These are phyloP conservation scores for Cebuella pygmaea DNA, from an alignment of 2,797 vertebrate genomes.

Conservation along the genomic window DNA sequence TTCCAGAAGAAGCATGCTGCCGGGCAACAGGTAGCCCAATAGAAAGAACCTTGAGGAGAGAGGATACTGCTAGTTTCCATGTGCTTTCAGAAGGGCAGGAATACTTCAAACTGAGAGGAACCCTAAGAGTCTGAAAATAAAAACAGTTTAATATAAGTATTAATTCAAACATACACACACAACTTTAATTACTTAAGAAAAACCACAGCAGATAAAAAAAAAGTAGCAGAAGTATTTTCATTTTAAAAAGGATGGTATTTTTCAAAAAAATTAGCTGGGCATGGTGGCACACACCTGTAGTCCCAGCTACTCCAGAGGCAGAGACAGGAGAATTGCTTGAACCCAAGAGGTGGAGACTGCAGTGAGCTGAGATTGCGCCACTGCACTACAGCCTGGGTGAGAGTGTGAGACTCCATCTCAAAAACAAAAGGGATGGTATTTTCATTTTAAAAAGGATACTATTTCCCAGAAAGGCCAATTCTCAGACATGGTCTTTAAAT, in stretches of 20 bases:
- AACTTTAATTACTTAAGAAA: conserved; percentile 29
- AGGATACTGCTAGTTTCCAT: conserved; percentile 97
- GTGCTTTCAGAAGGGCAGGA: conserved; percentile 99
- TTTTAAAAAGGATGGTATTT: not conserved
- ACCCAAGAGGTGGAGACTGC: no score
- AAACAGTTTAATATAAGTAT: conserved; percentile 9
- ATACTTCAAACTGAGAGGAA: conserved; percentile 97
- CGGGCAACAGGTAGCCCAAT: conserved; percentile 97
- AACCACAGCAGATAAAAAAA: not conserved
- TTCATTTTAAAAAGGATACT: not conserved
- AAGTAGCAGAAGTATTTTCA: not conserved
- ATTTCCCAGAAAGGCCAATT: conserved; percentile 37
- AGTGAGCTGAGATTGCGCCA: no score
- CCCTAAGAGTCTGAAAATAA: conserved; percentile 91
- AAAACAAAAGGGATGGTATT: not conserved
- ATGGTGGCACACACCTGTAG: no score
- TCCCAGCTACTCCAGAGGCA: no score
- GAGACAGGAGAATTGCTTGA: no score
- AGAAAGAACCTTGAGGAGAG: conserved; percentile 96
- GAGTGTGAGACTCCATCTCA: no score
- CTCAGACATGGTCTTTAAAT: not conserved
- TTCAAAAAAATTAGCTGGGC: not conserved
- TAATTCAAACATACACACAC: conserved; percentile 14
- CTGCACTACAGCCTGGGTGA: no score
- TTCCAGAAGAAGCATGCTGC: conserved; percentile 96